Base-by-base conservation (phyloP, 2,888 invertebrate genomes). In the Dolomedes plantarius region DNA sequence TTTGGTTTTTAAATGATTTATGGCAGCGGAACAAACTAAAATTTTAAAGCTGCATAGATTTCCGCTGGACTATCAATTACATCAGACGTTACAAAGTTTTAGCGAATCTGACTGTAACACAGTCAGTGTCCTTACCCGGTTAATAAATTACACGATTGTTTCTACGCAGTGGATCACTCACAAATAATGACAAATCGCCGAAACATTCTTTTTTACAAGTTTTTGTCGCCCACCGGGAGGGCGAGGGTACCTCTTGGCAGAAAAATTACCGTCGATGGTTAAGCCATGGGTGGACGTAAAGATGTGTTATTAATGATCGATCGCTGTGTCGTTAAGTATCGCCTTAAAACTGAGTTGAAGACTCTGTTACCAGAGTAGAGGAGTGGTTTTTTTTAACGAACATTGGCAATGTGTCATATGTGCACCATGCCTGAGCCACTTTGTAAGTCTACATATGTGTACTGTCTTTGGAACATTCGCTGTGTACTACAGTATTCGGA, bases 231-330 rank as follows among this genome's bases (percentile, higher is more conserved):
- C 32, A 67, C 67, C 32, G 0, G 23, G 6, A 7, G 67, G 32
- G 32, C n/a, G 67, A 31, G 67, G 67, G 32, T 56, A 23, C 36
- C 32, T 36, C 13, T 9, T 32, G n/a, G 5, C 6, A 32, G 1
- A 67, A 9, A 6, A 23, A 67, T 32, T 32, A 67, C 23, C 67
- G 67, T 32, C 23, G 67, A 31, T 67, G 19, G 67, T 67, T 32
- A 36, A 27, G 16, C 31, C 11, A 2, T n/a, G 69, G 32, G 50
- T 27, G 69, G 27, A 28, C 27, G 31, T 50, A 39, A 68, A 31
- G 56, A 69, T 29, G 56, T 50, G 56, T 36, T 69, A 77, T 69
- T 77, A 56, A 56, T 78, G 78, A 78, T 64, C 39, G 29, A 78
- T 78, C 1, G 69, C 28, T 13, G 16, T 32, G 62, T 62, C 71